Evolutionary conservation across 2,888 invertebrate species (phyloP).

Genomic region (Agonum fuliginosum): DNA sequence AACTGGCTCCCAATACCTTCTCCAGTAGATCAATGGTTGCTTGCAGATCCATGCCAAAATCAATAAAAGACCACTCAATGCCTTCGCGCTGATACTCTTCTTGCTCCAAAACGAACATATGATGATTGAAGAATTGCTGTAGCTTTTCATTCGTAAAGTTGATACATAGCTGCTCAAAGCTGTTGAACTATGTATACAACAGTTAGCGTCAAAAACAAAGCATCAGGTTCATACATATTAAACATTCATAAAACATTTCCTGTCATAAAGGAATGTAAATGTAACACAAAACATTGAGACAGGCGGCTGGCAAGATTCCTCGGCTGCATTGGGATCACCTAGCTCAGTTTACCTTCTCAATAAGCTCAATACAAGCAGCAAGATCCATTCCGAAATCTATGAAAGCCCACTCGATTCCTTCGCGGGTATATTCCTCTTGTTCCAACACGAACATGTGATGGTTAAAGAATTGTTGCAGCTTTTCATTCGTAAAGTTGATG

Average conservation of each 20-base stretch:
- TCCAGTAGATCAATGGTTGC: constrained; percentile 88
- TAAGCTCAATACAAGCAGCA: constrained; percentile 80
- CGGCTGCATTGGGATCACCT: constrained; percentile 33
- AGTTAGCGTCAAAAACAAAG: constrained; percentile 58
- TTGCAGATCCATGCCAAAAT: constrained; percentile 94
- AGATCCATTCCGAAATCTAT: constrained; percentile 88
- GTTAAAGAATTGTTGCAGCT: constrained; percentile 87
- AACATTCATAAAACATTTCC: constrained; percentile 36
- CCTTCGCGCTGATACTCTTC: constrained; percentile 94
- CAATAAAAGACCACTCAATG: constrained; percentile 94
- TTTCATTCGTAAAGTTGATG: constrained; percentile 88
- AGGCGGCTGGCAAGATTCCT: constrained; percentile 34
- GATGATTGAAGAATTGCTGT: constrained; percentile 96
- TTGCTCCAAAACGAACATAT: constrained; percentile 96
- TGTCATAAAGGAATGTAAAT: constrained; percentile 50
- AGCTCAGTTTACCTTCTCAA: constrained; percentile 74
- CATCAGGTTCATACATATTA: constrained; percentile 3
- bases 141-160: constrained; percentile 96
- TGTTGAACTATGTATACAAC: constrained; percentile 81
- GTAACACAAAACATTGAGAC: constrained; percentile 36
- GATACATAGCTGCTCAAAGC: constrained; percentile 95
- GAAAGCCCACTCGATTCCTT: constrained; percentile 85
- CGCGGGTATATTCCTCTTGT: constrained; percentile 85
- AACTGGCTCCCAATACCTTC: constrained; percentile 78
- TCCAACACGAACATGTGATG: constrained; percentile 88